These are phyloP conservation scores for Nephrotoma appendiculata DNA, from an alignment of 2,888 invertebrate species.

Conservation along the genomic window DNA sequence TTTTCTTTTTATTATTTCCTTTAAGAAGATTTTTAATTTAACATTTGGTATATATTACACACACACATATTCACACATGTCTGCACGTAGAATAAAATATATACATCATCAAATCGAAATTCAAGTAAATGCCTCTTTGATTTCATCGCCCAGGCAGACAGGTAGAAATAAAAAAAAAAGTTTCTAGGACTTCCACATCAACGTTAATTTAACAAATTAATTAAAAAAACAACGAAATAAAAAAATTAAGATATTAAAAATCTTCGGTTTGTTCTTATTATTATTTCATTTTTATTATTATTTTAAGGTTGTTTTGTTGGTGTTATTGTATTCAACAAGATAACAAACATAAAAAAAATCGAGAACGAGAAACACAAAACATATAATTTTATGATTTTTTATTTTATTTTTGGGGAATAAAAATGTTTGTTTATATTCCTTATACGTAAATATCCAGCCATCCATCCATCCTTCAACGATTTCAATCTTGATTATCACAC, in stretches of 20 bases:
- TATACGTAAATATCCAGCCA: not conserved
- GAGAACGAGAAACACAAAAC: not conserved
- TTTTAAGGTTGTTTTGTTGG: not conserved
- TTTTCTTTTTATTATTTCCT: not conserved
- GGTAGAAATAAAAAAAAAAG: not conserved
- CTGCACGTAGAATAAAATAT: not conserved
- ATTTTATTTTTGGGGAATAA: not conserved
- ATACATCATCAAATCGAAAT: not conserved
- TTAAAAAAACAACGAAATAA: not conserved
- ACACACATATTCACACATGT: not conserved
- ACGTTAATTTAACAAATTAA: not conserved
- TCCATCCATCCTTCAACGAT: not conserved
- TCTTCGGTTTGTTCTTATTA: not conserved
- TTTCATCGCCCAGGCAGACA: not conserved
- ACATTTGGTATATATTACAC: not conserved
- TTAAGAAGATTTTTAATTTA: not conserved
- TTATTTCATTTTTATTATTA: not conserved
- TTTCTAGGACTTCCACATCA: not conserved
- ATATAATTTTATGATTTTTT: not conserved
- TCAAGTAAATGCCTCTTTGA: not conserved
- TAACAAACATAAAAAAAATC: not conserved
- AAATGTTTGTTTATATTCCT: not conserved
- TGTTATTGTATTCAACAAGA: not conserved
- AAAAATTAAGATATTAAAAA: not conserved
- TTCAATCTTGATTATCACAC: not conserved